Base-by-base conservation (phyloP, 1,140 invertebrate species). In the Reticulitermes speratus region DNA sequence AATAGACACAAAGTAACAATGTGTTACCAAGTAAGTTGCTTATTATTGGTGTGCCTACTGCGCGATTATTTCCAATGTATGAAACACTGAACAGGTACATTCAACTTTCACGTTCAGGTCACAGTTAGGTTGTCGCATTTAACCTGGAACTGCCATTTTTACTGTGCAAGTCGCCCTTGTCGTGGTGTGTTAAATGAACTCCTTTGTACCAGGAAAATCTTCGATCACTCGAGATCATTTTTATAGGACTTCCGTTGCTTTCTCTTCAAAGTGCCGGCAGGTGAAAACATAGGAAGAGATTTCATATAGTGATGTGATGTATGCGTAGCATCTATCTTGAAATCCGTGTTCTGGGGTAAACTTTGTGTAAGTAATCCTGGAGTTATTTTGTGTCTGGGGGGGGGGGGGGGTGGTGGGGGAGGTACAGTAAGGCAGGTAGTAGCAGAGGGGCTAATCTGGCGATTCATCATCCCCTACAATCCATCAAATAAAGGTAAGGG, bases 251-350 rank as follows among this genome's bases (percentile, higher is more conserved):
- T 23, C 21, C 55, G 6, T 1, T 19, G 59, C 65, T 25, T 7
- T 75, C 25, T 6, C 65, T 6, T 75, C n/a, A 11, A 25, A 75
- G 25, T 75, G n/a, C n/a, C 65, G 65, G 25, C 25, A 30, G 7
- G 59, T 65, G 21, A n/a, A 65, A 75, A 30, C 25, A 75, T 25
- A 75, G 65, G 3, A 75, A 75, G 65, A 3, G 25, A n/a, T 75
- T 75, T 75, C 65, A 75, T 75, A 30, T 30, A n/a, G 16, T 25
- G n/a, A 6, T 75, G 65, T 75, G 65, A 75, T 75, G 65, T 30
- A 75, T 75, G n/a, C n/a, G 65, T 30, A 30, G 30, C 65, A 75
- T 75, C 65, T n/a, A 75, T 75, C 65, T 75, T 75, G 65, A 75
- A 75, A 75, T 75, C n/a, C 25, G 25, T 75, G 65, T 75, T 75